Conservation (phyloP, 2,888 invertebrate species). For the Dyspetes luteomarginatus region DNA sequence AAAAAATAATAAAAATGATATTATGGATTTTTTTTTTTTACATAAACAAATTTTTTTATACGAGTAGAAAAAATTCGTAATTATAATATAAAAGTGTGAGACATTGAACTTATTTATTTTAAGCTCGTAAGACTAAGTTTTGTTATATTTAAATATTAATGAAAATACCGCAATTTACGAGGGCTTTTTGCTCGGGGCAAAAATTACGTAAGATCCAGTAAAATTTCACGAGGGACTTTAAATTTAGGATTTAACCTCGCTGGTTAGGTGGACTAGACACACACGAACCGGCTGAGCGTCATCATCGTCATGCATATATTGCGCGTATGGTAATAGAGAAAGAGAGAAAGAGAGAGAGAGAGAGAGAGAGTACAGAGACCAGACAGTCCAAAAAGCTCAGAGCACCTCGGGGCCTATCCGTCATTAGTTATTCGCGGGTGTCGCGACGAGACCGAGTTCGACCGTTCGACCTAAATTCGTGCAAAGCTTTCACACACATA, state of each 20-base stretch:
- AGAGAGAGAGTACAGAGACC: slow-evolving; percentile 32
- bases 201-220: slow-evolving; percentile 79
- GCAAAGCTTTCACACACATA: not conserved
- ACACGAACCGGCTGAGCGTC: slow-evolving; percentile 29
- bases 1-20: too few species aligned
- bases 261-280: slow-evolving; percentile 60
- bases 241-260: slow-evolving; percentile 74
- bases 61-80: too few species aligned
- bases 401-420: slow-evolving; percentile 56
- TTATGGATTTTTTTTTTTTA: too few species aligned
- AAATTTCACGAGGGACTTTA: slow-evolving; percentile 72
- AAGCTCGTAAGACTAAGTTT: too few species aligned
- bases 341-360: slow-evolving; percentile 4
- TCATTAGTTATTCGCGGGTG: slow-evolving; percentile 68
- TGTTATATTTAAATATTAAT: too few species aligned
- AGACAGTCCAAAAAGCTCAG: slow-evolving; percentile 50
- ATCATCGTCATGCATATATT: slow-evolving; percentile 24
- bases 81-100: too few species aligned
- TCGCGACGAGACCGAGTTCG: slow-evolving; percentile 63
- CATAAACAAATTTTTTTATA: too few species aligned
- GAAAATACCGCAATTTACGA: too few species aligned
- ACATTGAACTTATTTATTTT: too few species aligned
- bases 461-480: slow-evolving; percentile 64
- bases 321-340: slow-evolving; percentile 22
- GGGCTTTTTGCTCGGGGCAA: slow-evolving; percentile 1